Evolutionary conservation across 2,888 invertebrate genomes (phyloP), one percentile per base, ranked within the genome.

Genomic region (Stenodema calcarata): DNA sequence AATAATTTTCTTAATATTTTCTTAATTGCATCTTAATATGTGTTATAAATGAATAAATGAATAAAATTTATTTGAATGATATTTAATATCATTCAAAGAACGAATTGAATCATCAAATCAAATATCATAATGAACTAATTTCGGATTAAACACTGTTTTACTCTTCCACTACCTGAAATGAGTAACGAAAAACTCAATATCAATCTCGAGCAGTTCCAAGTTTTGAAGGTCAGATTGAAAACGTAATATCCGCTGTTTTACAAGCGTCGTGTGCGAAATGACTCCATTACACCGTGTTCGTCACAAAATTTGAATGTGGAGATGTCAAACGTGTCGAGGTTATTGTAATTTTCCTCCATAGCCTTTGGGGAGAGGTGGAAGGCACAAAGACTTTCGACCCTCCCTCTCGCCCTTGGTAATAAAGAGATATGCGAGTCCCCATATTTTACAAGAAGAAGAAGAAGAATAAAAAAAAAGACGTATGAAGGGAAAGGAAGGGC

Each of bases 391-490:
- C 62, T 27, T 80, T 80, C 80, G 47, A 82, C 69, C 82, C 35
- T 41, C 69, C 30, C 35, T 14, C 81, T 35, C 12, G 30, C 23
- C 78, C 12, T 41, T 27, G 44, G 69, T 54, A 82, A 82, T 82
- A 82, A 82, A 82, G 82, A 82, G 82, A 82, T 82, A 82, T 69
- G 82, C 82, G 82, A 82, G 82, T 82, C 69, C 82, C 82, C 82
- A 82, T 82, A 82, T 82, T 82, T 82, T 82, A 35, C 82, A 82
- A 69, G 47, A 62, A 82, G 62, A 27, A 54, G 41, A 30, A 69
- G 35, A 41, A 35, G 7, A 7, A 41, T n/a, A 69, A 41, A 35
- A 35, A 7, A 41, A 30, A 69, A 41, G 69, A 42, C 16, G 82
- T 30, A 27, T 62, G 82, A 82, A 27, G 44, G 18, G 14, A 69